Conservation (phyloP, 2,113 vertebrate genomes). For the Rallus limicola region DNA sequence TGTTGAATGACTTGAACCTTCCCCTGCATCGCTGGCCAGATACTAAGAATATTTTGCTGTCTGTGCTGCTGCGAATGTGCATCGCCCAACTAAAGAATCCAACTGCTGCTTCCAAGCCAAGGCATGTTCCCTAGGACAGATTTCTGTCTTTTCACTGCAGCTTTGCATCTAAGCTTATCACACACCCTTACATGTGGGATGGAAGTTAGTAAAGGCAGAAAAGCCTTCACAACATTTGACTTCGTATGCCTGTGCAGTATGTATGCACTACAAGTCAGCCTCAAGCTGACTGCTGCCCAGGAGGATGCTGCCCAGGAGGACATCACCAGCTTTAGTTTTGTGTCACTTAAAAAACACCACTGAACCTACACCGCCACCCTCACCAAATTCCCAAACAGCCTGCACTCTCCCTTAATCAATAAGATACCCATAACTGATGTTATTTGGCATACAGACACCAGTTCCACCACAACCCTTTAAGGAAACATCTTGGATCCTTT, state of each 20-base stretch:
- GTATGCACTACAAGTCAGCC: fast-evolving
- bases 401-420: background rate
- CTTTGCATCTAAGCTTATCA: background rate
- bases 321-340: background rate
- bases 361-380: background rate
- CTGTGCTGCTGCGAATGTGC: background rate
- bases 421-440: background rate
- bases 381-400: background rate
- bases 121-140: background rate
- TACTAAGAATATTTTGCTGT: conserved; percentile 7
- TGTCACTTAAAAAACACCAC: background rate
- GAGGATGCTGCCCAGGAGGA: background rate
- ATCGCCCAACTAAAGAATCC: background rate
- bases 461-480: background rate
- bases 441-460: background rate
- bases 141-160: background rate
- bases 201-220: background rate
- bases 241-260: background rate
- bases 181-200: background rate
- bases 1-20: conserved; percentile 23
- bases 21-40: background rate
- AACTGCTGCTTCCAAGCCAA: background rate
- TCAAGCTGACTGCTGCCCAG: background rate
- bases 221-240: background rate
- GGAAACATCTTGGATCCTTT: background rate